Evolutionary conservation across 2,113 vertebrate species (phyloP).

Genomic region (Rhea pennata): DNA sequence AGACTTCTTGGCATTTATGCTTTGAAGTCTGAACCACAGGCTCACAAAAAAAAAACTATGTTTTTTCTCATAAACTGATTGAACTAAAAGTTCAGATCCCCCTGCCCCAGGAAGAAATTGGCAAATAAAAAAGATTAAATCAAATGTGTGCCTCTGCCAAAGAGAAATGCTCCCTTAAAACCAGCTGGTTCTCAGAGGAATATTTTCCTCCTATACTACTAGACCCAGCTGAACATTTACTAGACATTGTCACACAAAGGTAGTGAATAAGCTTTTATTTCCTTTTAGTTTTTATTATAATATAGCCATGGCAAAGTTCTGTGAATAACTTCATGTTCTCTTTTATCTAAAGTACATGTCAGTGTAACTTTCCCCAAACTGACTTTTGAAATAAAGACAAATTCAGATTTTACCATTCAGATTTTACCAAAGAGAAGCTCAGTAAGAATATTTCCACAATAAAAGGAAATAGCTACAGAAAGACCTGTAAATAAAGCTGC

Average conservation of each 20-base stretch:
- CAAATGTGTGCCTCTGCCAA: background rate
- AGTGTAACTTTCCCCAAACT: background rate
- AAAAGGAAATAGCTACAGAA: background rate
- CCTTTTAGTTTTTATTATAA: background rate
- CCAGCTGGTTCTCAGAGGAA: background rate
- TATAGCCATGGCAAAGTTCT: background rate
- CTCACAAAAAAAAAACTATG: background rate
- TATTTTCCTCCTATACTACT: background rate
- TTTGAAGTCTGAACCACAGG: background rate
- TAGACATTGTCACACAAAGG: background rate
- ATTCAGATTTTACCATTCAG: background rate
- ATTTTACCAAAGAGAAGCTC: background rate
- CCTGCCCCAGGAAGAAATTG: background rate
- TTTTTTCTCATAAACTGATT: background rate
- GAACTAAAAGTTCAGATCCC: background rate
- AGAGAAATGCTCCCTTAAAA: background rate
- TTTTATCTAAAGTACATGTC: background rate
- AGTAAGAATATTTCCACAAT: background rate
- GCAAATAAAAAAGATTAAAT: background rate
- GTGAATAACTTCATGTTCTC: background rate
- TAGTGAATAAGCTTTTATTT: background rate
- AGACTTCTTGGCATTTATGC: background rate
- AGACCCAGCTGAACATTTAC: background rate
- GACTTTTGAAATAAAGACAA: background rate
- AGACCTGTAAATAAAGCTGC: background rate